Percentiles rank a stretch among this genome's conserved stretches.
These are phyloP conservation scores for Drosophila heteroneura DNA, from an alignment of 2,888 invertebrate genomes.

Conservation along the genomic window DNA sequence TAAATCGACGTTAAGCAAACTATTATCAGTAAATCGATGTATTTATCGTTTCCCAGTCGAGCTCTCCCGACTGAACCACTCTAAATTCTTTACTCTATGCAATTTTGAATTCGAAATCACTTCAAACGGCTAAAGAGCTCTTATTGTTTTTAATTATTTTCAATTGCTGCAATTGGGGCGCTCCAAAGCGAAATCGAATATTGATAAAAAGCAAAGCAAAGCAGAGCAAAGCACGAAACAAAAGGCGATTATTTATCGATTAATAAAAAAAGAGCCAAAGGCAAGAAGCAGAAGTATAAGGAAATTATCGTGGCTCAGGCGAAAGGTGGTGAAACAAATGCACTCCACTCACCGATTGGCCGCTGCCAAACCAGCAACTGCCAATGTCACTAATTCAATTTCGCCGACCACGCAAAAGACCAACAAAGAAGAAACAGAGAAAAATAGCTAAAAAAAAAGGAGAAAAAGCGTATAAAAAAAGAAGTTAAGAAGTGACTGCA, in stretches of 20 bases:
- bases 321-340: slow-evolving; percentile 34
- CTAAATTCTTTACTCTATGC: background rate
- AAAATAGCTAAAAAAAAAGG: slow-evolving; percentile 9
- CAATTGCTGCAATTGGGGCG: background rate
- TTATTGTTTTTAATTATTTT: background rate
- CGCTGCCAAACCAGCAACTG: slow-evolving; percentile 57
- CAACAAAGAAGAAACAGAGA: slow-evolving; percentile 18
- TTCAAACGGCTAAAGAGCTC: background rate
- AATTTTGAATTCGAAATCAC: background rate
- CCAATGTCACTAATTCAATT: slow-evolving; percentile 79
- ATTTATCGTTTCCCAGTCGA: background rate
- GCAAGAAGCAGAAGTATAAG: background rate
- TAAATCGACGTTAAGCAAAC: background rate
- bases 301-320: slow-evolving; percentile 46
- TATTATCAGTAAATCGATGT: background rate
- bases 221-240: background rate
- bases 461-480: slow-evolving; percentile 7
- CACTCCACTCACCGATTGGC: slow-evolving; percentile 59
- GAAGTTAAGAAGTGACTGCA: slow-evolving; percentile 61
- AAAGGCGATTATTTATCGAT: slow-evolving; percentile 24
- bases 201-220: no score
- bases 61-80: background rate
- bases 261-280: slow-evolving; percentile 6
- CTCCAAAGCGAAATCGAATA: background rate
- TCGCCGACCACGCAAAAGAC: slow-evolving; percentile 52